Base-by-base conservation (phyloP, 2,888 invertebrate genomes). In the Troglohyphantes excavatus region DNA sequence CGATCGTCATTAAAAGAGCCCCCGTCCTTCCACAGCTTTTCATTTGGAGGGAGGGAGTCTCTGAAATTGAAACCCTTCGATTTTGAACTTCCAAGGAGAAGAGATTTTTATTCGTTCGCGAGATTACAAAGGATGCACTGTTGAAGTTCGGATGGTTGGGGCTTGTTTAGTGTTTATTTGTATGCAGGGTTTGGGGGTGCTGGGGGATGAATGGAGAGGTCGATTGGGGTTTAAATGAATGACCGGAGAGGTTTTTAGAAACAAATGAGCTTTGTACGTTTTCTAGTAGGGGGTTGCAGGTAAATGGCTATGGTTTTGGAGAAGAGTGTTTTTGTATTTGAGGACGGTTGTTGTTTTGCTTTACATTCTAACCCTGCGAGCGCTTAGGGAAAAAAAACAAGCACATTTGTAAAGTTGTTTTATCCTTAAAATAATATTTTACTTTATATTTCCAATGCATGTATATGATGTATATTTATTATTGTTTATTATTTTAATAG, bases 1-100 rank as follows among this genome's bases (percentile, higher is more conserved):
- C 81, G 81, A 81, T 81, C 68, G 68, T 81, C 81, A 81, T 81
- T 81, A 81, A 81, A 81, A 81, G 81, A 68, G 68, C 43, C 65
- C n/a, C 67, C 43, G 17, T 68, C 53, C 53, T 68, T 68, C 68
- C 68, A 68, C 81, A 46, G 81, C 68, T 68, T 68, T 81, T 68
- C 81, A 81, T 68, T 68, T 53, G 53, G 17, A n/a, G n/a, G 53
- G 11, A 39, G 70, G 46, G 46, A 27, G 26, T n/a, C 81, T 68
- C 46, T 26, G 81, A 68, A 81, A 81, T 81, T 81, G 81, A 81
- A 81, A 81, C 67, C 68, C 65, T 81, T 68, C 81, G 23, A 39
- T 53, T 53, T 65, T 68, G 29, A 63, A 78, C n/a, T 78, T 53
- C n/a, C 13, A n/a, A n/a, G n/a, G n/a, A 9, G 63, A 27, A 61